Base-by-base conservation (phyloP, 2,888 invertebrate species). In the Fragum fragum region DNA sequence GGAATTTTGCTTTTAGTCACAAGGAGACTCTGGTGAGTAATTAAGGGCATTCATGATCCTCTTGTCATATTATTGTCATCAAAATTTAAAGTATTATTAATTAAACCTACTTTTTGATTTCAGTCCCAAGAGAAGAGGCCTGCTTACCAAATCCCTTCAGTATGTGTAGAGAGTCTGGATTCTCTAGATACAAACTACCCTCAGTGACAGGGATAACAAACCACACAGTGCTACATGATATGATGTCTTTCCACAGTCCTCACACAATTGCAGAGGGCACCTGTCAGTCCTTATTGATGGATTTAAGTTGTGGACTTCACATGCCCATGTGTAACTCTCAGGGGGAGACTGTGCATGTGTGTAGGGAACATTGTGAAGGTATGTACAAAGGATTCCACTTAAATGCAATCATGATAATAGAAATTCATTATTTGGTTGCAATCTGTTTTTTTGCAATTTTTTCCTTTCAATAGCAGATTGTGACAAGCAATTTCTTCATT, bases 281-380 rank as follows among this genome's bases (percentile, higher is more conserved):
- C 14, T 47, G 47, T 47, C 47, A 47, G 47, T 18, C 47, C 3
- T 18, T 47, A n/a, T n/a, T 47, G 14, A 14, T 18, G 16, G 16
- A 47, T 14, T 16, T 47, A 3, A n/a, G 18, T n/a, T 47, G 47
- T 47, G 47, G 47, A 47, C 47, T 47, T 47, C 47, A 47, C 16
- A 47, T 16, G 3, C 47, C 47, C 5, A 9, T 18, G 47, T 47
- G 47, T 47, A 47, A 47, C 47, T 14, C 14, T 3, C 47, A 47
- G 47, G 47, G 47, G 14, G 47, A 47, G 47, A 47, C 47, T 18
- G 47, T 47, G 47, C 47, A 47, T 47, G 47, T n/a, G 2, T 47
- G 47, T n/a, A 47, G 47, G 14, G 47, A 47, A 47, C 47, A 47
- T 47, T 47, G 47, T 47, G 47, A 47, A 47, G 47, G 47, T 47